Percentiles rank a stretch among this genome's conserved stretches.
Conservation (phyloP, 2,888 invertebrate genomes). For the Linnaemya tessellans region DNA sequence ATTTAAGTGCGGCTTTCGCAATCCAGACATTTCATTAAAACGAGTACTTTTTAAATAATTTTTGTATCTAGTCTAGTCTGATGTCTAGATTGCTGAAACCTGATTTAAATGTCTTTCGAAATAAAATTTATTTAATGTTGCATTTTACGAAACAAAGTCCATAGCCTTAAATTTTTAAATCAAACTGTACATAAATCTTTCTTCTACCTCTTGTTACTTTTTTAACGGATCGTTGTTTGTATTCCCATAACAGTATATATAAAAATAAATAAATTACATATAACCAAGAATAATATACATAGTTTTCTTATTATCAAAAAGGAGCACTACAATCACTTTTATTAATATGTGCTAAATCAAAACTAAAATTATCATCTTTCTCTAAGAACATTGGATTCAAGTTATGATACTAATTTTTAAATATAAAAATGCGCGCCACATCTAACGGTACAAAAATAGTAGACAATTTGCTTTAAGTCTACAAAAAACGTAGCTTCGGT, state of each 20-base stretch:
- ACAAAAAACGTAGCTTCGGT: slow-evolving; percentile 4
- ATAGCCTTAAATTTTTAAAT: background rate
- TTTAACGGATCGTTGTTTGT: slow-evolving; percentile 3
- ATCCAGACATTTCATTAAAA: background rate
- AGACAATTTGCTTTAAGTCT: background rate
- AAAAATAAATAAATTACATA: background rate
- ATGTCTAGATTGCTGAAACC: background rate
- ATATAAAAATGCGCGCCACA: background rate
- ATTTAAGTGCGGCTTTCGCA: background rate
- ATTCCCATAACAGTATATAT: slow-evolving; percentile 21
- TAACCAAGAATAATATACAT: background rate
- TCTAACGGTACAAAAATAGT: background rate
- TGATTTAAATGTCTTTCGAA: no score
- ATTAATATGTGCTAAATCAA: no score
- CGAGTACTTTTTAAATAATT: no score
- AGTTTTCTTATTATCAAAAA: background rate
- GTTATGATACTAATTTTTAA: no score
- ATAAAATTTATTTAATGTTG: background rate
- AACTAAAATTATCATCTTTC: no score
- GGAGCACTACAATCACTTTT: no score
- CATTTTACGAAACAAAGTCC: background rate
- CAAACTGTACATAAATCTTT: slow-evolving; percentile 1
- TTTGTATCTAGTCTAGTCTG: no score
- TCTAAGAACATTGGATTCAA: no score
- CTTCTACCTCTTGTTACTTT: slow-evolving; percentile 60